Evolutionary conservation across 2,797 vertebrate species (phyloP).

Genomic region (Atherinosoma microstoma): DNA sequence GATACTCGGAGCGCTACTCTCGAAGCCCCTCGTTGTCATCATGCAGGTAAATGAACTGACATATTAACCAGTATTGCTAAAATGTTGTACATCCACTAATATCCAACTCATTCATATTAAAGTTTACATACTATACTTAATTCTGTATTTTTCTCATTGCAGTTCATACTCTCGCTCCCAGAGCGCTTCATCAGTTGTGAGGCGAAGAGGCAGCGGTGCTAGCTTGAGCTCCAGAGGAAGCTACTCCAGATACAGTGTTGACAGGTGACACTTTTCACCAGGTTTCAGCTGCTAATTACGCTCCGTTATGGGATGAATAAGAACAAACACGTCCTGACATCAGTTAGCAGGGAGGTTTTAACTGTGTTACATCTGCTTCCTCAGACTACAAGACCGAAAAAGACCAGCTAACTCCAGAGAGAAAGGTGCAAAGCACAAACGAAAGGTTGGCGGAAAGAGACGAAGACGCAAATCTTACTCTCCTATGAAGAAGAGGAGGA

Average conservation of each 20-base stretch:
- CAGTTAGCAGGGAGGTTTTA: background rate
- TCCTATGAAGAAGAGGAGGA: constrained; percentile 93
- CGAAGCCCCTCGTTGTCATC: constrained; percentile 89
- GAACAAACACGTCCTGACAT: constrained; percentile 12
- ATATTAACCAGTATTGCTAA: background rate
- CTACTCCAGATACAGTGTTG: constrained; percentile 87
- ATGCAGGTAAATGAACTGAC: constrained; percentile 78
- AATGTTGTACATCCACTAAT: background rate
- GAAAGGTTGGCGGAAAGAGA: constrained; percentile 79
- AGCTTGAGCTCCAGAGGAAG: constrained; percentile 88
- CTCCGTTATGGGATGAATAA: background rate
- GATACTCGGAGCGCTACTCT: constrained; percentile 84
- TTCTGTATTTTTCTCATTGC: constrained; percentile 29
- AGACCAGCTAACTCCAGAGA: constrained; percentile 81
- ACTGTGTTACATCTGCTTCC: constrained; percentile 8
- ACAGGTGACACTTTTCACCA: constrained; percentile 82
- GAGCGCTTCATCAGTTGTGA: constrained; percentile 86
- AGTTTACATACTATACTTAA: background rate
- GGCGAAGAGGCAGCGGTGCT: constrained; percentile 86
- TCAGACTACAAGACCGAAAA: constrained; percentile 74
- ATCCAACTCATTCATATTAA: background rate
- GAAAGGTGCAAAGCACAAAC: constrained; percentile 65
- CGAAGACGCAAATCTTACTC: constrained; percentile 88
- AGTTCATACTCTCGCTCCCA: constrained; percentile 92
- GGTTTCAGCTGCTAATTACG: background rate